Evolutionary conservation across 53 echinoderm and acorn worm species (phyloP).

Genomic region (Stichopus horrens): DNA sequence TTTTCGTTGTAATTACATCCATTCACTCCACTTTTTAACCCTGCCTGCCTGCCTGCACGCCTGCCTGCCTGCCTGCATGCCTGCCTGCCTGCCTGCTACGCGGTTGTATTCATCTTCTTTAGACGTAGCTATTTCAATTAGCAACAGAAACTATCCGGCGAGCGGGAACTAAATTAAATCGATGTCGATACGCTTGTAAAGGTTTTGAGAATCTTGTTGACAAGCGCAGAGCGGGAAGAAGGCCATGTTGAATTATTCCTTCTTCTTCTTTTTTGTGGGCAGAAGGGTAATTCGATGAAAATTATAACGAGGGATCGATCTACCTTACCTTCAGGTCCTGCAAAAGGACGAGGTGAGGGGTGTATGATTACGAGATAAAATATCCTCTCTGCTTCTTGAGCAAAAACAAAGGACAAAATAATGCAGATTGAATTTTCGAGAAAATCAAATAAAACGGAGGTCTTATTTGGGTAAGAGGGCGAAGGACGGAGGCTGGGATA

Average conservation of each 20-base stretch:
- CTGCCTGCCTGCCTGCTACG: too few relatives aligned
- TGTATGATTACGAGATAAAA: conserved; percentile 51
- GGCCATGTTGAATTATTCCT: conserved; percentile 47
- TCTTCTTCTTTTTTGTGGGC: conserved; percentile 30
- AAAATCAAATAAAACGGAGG: conserved; percentile 47
- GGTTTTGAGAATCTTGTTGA: conserved; percentile 52
- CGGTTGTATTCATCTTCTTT: neutral
- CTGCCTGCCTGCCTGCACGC: too few relatives aligned
- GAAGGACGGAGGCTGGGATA: conserved; percentile 26
- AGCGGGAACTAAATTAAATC: conserved; percentile 44
- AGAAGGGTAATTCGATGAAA: conserved; percentile 50
- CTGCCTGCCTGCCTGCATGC: too few relatives aligned
- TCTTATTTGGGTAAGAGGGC: conserved; percentile 49
- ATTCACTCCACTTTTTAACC: conserved; percentile 23
- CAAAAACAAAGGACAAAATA: conserved; percentile 27
- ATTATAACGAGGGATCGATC: conserved; percentile 30
- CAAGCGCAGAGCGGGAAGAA: conserved; percentile 30
- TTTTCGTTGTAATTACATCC: conserved; percentile 39
- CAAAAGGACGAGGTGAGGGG: conserved; percentile 37
- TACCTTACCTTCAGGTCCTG: conserved; percentile 25
- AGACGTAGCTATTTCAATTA: conserved; percentile 41
- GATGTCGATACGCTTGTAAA: conserved; percentile 45
- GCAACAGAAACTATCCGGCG: conserved; percentile 41
- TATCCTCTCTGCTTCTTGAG: conserved; percentile 28
- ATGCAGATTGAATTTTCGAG: conserved; percentile 28